These are phyloP conservation scores for Drosophila sturtevanti DNA, from an alignment of 1,140 invertebrate species.

Conservation along the genomic window DNA sequence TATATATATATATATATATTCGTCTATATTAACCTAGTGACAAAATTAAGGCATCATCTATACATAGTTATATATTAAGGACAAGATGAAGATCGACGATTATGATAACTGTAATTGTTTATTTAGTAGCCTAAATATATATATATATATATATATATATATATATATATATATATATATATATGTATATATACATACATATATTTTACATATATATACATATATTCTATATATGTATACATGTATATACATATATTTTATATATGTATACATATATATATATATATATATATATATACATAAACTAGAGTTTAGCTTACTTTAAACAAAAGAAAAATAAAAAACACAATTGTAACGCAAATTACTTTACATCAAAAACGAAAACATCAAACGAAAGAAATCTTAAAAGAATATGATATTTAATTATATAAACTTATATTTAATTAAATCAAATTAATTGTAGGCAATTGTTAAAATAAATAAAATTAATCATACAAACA, in stretches of 20 bases:
- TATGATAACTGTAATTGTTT: constrained; percentile 44
- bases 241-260: constrained; percentile 13
- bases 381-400: constrained; percentile 53
- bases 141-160: constrained; percentile 24
- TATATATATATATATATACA: constrained; percentile 8
- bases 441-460: constrained; percentile 51
- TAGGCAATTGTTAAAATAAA: constrained; percentile 74
- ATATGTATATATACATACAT: background rate
- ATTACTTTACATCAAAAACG: constrained; percentile 56
- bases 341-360: constrained; percentile 46
- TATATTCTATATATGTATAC: constrained; percentile 33
- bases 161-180: background rate
- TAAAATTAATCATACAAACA: constrained; percentile 71
- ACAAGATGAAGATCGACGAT: constrained; percentile 1
- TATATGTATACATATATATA: background rate
- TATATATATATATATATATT: background rate
- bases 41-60: constrained; percentile 55
- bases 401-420: constrained; percentile 44
- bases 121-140: constrained; percentile 62
- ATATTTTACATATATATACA: background rate
- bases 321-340: constrained; percentile 35
- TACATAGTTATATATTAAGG: constrained; percentile 3
- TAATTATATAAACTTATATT: constrained; percentile 51
- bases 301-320: constrained; percentile 67
- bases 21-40: constrained; percentile 54